Evolutionary conservation across 2,797 vertebrate genomes (phyloP).

Genomic region (Labeo calbasu): DNA sequence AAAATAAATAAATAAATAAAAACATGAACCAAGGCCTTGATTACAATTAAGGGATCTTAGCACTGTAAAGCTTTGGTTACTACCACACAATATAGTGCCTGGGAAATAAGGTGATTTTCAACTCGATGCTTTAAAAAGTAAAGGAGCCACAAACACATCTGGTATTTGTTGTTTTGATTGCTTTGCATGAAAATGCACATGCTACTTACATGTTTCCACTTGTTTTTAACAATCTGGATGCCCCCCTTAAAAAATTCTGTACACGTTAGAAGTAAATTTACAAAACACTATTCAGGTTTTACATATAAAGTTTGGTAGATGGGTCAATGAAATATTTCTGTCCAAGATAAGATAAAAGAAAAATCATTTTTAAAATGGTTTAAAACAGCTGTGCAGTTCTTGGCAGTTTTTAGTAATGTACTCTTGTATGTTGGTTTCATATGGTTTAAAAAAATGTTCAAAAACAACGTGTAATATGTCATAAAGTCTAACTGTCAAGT

Average conservation of each 20-base stretch:
- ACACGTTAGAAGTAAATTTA: not conserved
- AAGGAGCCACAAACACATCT: constrained; percentile 3
- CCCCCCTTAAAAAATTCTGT: not conserved
- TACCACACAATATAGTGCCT: not conserved
- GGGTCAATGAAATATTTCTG: not conserved
- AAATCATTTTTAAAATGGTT: not conserved
- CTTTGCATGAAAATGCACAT: not conserved
- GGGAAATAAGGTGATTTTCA: constrained; percentile 13
- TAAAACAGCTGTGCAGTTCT: not conserved
- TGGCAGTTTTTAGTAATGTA: not conserved
- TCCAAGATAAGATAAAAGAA: not conserved
- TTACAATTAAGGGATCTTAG: not conserved
- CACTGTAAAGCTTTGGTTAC: not conserved
- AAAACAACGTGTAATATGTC: not conserved
- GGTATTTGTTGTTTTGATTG: not conserved
- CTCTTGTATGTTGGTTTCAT: not conserved
- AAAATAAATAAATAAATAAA: not conserved
- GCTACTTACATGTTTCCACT: not conserved
- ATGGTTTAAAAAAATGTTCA: not conserved
- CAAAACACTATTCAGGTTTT: not conserved
- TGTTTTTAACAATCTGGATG: not conserved
- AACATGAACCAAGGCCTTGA: not conserved
- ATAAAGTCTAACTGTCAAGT: not conserved
- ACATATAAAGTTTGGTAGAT: not conserved
- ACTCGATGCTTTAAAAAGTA: not conserved